phyloP scores from a whole-genome alignment of 2,888 invertebrate genomes.

The Copidosoma aretas region DNA sequence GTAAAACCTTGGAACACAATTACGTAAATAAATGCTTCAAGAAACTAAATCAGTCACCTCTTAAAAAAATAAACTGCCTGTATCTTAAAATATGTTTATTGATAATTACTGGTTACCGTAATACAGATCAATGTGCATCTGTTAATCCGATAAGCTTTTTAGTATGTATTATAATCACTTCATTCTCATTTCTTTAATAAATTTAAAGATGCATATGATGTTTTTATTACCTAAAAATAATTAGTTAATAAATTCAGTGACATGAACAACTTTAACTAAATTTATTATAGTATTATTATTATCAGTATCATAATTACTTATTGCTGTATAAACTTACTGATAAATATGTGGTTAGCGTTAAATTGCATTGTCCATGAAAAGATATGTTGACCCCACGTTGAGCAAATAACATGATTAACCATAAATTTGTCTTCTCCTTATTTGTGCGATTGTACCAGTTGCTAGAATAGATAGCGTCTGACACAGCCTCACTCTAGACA shows the following conservation, averaged over 20 bases:
- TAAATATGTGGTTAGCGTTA: conserved; percentile 29
- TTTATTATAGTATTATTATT: neutral
- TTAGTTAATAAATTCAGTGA: neutral
- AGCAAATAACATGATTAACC: conserved; percentile 25
- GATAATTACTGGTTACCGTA: no score
- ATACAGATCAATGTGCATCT: no score
- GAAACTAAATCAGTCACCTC: no score
- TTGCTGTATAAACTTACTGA: conserved; percentile 10
- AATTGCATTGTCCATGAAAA: conserved; percentile 27
- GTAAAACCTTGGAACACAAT: no score
- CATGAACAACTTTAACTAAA: no score
- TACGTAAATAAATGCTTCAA: no score
- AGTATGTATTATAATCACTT: no score
- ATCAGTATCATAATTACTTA: neutral
- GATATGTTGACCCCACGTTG: conserved; percentile 20
- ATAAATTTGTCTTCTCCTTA: conserved; percentile 11
- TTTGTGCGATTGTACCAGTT: conserved; percentile 18
- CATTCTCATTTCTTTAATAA: conserved; percentile 14
- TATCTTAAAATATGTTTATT: no score
- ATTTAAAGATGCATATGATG: conserved; percentile 34
- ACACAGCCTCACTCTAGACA: conserved; percentile 28
- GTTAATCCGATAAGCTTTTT: no score
- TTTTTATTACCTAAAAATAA: conserved; percentile 27
- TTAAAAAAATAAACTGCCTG: no score
- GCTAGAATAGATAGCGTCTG: conserved; percentile 27